phyloP scores from a whole-genome alignment of 2,888 invertebrate species.

The Leucophenga maculata region DNA sequence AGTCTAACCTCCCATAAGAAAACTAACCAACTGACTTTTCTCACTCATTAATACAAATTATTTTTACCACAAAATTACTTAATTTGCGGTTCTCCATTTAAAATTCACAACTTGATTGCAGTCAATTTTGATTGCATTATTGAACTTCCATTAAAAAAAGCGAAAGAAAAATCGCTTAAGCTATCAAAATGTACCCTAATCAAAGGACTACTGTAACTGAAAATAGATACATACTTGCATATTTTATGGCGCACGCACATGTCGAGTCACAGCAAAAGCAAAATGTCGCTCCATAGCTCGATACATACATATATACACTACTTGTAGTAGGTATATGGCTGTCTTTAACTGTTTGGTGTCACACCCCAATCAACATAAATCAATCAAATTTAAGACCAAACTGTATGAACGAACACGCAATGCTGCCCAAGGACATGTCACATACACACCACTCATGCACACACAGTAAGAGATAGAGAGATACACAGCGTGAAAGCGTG shows the following conservation, averaged over 20 bases:
- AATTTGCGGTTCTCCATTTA: no score
- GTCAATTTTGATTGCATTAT: no score
- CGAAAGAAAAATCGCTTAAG: no score
- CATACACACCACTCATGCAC: constrained; percentile 19
- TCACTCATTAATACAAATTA: no score
- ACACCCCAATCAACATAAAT: constrained; percentile 44
- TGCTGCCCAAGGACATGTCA: constrained; percentile 6
- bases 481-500: neutral
- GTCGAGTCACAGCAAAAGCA: neutral
- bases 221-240: neutral
- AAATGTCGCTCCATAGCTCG: no score
- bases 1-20: no score
- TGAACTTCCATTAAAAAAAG: no score
- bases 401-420: constrained; percentile 31
- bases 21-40: no score
- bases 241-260: neutral
- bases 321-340: neutral
- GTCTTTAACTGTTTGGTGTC: constrained; percentile 17
- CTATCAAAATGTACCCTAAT: neutral
- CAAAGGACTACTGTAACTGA: neutral
- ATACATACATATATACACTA: neutral
- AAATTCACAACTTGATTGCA: no score
- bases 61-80: no score
- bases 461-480: constrained; percentile 8
- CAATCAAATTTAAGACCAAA: constrained; percentile 38